These are phyloP conservation scores for Thymelicus sylvestris DNA, from an alignment of 2,888 invertebrate species.

Conservation along the genomic window DNA sequence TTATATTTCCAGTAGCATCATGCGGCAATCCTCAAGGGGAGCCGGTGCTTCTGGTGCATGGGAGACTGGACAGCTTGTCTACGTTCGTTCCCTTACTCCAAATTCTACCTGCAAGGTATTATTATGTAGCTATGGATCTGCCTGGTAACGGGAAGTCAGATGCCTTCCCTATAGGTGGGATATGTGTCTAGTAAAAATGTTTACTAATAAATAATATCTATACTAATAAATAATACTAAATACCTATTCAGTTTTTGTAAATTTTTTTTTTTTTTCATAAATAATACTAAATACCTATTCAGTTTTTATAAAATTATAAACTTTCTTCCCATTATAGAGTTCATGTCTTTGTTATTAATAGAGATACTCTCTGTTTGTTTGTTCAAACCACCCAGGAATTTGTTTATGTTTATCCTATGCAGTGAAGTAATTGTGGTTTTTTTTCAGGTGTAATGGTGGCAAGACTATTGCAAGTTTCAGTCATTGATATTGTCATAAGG, in stretches of 20 bases:
- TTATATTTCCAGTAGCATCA: slow-evolving; percentile 76
- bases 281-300: too few relatives aligned
- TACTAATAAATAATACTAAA: too few relatives aligned
- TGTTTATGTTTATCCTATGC: too few relatives aligned
- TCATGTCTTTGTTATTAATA: too few relatives aligned
- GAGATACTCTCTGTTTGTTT: too few relatives aligned
- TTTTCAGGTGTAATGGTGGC: slow-evolving; percentile 61
- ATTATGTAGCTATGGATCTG: slow-evolving; percentile 79
- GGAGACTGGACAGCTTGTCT: slow-evolving; percentile 86
- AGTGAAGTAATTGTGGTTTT: neutral
- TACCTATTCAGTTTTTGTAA: too few relatives aligned
- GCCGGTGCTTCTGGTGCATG: slow-evolving; percentile 85
- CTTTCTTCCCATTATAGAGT: too few relatives aligned
- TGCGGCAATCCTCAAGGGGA: slow-evolving; percentile 81
- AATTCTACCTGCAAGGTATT: slow-evolving; percentile 67
- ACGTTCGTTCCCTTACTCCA: slow-evolving; percentile 84
- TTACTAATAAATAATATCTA: too few relatives aligned
- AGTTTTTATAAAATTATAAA: too few relatives aligned
- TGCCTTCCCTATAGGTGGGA: slow-evolving; percentile 73
- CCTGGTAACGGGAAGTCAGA: slow-evolving; percentile 86
- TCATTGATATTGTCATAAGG: slow-evolving; percentile 57
- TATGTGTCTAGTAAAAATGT: neutral
- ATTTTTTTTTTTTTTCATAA: too few relatives aligned
- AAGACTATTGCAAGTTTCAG: slow-evolving; percentile 66
- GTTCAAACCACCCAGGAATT: too few relatives aligned